Conservation (phyloP, 2,888 invertebrate genomes). For the Eledone cirrhosa region DNA sequence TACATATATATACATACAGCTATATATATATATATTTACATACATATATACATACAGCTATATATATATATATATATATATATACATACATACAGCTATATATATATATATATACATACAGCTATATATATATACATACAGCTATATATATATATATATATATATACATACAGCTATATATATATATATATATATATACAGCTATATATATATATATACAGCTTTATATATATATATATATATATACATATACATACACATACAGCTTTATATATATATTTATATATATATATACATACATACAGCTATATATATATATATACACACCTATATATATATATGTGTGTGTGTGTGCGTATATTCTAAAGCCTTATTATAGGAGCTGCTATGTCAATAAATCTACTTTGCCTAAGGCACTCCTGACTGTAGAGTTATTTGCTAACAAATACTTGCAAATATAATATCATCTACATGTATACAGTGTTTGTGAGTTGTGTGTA, state of each 20-base stretch:
- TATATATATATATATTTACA: constrained; percentile 11
- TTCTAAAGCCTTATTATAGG: no score
- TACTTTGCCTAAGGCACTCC: no score
- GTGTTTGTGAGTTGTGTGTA: no score
- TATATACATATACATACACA: no score
- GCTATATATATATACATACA: not conserved
- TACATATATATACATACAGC: not conserved
- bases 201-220: no score
- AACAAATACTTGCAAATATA: no score
- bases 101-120: not conserved
- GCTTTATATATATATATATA: no score
- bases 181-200: no score
- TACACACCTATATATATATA: not conserved
- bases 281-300: not conserved
- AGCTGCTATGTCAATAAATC: no score
- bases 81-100: not conserved
- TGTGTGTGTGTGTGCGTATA: not conserved
- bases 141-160: not conserved
- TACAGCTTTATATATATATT: no score
- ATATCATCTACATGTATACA: no score
- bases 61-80: not conserved
- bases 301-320: not conserved
- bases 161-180: not conserved
- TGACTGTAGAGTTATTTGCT: no score
- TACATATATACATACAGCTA: not conserved